phyloP scores from a whole-genome alignment of 2,888 invertebrate genomes.

The Helobdella robusta region DNA sequence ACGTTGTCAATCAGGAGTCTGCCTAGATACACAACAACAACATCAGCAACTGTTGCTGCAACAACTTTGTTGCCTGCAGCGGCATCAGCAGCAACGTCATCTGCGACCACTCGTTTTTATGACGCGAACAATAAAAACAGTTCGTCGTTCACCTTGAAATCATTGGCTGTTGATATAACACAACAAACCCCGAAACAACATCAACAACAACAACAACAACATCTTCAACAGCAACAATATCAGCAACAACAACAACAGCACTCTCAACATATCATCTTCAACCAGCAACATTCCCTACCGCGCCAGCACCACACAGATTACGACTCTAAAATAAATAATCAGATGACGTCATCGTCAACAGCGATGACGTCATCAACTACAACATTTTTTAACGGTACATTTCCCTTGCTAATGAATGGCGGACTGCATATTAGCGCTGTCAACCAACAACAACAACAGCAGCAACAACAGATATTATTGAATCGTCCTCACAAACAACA shows the following conservation, averaged over 20 bases:
- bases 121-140: no score
- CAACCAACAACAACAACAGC: neutral
- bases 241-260: neutral
- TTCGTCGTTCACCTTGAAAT: no score
- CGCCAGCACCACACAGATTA: no score
- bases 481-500: neutral
- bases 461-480: neutral
- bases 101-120: no score
- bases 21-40: neutral
- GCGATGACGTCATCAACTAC: conserved; percentile 10
- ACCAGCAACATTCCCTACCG: no score
- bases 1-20: neutral
- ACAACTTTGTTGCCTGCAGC: neutral
- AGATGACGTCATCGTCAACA: no score
- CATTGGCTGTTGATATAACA: no score
- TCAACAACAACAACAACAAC: conserved; percentile 1
- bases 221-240: neutral
- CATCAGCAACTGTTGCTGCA: neutral
- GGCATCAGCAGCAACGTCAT: no score
- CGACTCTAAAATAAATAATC: no score
- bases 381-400: no score
- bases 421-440: neutral
- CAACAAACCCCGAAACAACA: neutral
- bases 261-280: no score
- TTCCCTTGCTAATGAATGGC: conserved; percentile 15